Evolutionary conservation across 2,113 vertebrate species (phyloP), one percentile per base, ranked within the genome.

Genomic region (Empidonax traillii): DNA sequence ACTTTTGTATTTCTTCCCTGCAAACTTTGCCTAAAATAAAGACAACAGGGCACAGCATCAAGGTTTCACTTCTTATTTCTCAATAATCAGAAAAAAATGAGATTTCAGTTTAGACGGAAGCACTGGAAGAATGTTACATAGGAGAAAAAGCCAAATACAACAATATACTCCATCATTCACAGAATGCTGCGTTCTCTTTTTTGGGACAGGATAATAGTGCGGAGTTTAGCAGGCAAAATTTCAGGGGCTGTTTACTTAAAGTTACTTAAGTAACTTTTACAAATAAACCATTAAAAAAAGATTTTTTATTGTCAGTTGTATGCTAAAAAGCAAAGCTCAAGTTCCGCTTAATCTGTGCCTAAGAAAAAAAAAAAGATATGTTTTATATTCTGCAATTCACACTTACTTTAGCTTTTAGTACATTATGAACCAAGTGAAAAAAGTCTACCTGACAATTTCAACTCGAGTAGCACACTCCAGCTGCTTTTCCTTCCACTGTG

Each of bases 1-100:
- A 99, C 99, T 97, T 99, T 99, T 9, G 99, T 99, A 96, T 99
- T 99, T 96, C 99, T 98, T 92, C 99, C 99, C 95, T 99, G 99
- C 59, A 99, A 98, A 97, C 99, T 99, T 80, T 99, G 99, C 95
- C 99, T 99, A 86, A 61, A 96, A 91, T 35, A 82, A 58, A 93
- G 73, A 27, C 51, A 75, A 71, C 37, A 91, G 0, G 3, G 39
- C 18, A 88, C 3, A 76, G 33, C 3, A 11, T 82, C 43, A 95
- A 72, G 22, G 51, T 74, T 82, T 94, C 30, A 68, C 16, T 73
- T 61, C 23, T 69, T 59, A 44, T 56, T 86, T 39, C 14, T 63
- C 80, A 82, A 53, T 30, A 58, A 81, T 16, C 47, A 83, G 33
- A 62, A 73, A 4, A 67, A 87, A 59, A 59, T 6, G 5, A 69